Evolutionary conservation across 2,888 invertebrate genomes (phyloP).

Genomic region (Chymomyza procnemis): DNA sequence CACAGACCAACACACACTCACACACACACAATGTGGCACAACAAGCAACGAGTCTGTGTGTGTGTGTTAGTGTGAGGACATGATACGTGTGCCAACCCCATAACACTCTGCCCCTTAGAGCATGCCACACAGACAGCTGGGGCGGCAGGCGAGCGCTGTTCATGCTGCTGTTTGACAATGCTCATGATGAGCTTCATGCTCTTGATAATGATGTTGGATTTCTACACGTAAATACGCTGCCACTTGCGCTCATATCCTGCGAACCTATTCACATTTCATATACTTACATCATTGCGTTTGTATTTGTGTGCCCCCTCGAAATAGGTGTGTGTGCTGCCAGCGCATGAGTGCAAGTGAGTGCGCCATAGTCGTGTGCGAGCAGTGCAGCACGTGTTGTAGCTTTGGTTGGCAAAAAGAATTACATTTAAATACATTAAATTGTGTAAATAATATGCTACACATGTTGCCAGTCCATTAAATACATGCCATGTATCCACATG

Average conservation of each 20-base stretch:
- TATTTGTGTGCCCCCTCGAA: conserved; percentile 53
- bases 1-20: conserved; percentile 22
- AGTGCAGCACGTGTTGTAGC: background rate
- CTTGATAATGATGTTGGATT: background rate
- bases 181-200: background rate
- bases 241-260: conserved; percentile 70
- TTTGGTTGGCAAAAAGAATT: conserved; percentile 50
- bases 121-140: background rate
- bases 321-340: conserved; percentile 16
- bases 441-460: conserved; percentile 73
- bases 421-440: conserved; percentile 74
- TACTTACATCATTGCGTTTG: conserved; percentile 76
- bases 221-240: conserved; percentile 55
- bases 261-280: conserved; percentile 77
- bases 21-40: conserved; percentile 32
- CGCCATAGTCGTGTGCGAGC: background rate
- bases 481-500: conserved; percentile 62
- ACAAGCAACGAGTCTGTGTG: conserved; percentile 13
- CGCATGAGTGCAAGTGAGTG: conserved; percentile 16
- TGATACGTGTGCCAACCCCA: conserved; percentile 12
- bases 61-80: conserved; percentile 21
- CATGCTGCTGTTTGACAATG: conserved; percentile 1
- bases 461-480: conserved; percentile 74
- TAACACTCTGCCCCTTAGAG: background rate
- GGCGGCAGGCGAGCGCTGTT: background rate